phyloP scores from a whole-genome alignment of 1,140 invertebrate species.

The Drosophila ficusphila region DNA sequence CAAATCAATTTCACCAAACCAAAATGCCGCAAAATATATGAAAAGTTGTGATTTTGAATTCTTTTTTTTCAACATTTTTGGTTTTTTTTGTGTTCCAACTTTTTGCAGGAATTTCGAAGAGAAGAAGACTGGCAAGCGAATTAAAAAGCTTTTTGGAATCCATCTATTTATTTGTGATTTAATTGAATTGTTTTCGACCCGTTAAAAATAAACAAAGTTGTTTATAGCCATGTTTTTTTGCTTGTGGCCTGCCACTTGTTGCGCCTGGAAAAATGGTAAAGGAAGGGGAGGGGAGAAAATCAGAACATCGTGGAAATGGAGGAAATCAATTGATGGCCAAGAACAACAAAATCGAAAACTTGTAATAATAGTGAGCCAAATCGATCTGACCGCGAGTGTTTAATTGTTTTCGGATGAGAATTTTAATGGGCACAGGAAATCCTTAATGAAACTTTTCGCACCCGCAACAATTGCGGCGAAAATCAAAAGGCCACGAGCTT shows the following conservation, averaged over 20 bases:
- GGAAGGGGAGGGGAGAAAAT: not conserved
- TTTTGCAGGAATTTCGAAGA: slow-evolving; percentile 23
- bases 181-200: slow-evolving; percentile 70
- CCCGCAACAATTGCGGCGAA: not conserved
- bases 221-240: slow-evolving; percentile 33
- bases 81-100: not conserved
- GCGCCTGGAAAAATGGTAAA: slow-evolving; percentile 31
- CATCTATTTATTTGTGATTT: slow-evolving; percentile 81
- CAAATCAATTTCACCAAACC: slow-evolving; percentile 22
- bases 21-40: slow-evolving; percentile 5
- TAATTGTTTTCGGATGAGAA: slow-evolving; percentile 72
- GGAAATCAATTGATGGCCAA: slow-evolving; percentile 40
- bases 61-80: not conserved
- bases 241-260: slow-evolving; percentile 49
- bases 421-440: slow-evolving; percentile 69
- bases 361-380: slow-evolving; percentile 35
- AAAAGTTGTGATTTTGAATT: not conserved
- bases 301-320: not conserved
- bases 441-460: slow-evolving; percentile 67
- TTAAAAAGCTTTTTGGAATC: slow-evolving; percentile 67
- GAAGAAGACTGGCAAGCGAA: slow-evolving; percentile 34
- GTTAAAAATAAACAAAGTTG: slow-evolving; percentile 74
- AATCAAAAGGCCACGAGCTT: not conserved
- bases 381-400: slow-evolving; percentile 36
- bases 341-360: slow-evolving; percentile 29